A percentile compares a stretch with the other conserved stretches of the same genome.
Evolutionary conservation across 2,113 vertebrate species (phyloP).

Genomic region (Lipotes vexillifer): DNA sequence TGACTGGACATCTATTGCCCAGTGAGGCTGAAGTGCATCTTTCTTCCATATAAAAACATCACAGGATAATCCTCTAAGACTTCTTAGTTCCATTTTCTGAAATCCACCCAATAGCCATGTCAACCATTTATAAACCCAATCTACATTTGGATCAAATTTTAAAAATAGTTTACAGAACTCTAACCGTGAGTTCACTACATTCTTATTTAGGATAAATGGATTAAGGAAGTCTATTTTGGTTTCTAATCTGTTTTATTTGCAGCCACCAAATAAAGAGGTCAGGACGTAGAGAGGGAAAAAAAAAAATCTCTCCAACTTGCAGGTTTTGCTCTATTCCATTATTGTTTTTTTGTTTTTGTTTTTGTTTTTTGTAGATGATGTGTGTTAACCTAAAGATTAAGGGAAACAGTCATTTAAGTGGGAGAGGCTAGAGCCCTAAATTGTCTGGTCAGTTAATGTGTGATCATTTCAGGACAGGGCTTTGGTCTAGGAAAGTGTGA

Average conservation of each 20-base stretch:
- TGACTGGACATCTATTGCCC: neutral
- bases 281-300: neutral
- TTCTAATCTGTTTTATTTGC: neutral
- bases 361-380: neutral
- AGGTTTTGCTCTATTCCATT: neutral
- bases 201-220: neutral
- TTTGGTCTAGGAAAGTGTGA: neutral
- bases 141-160: neutral
- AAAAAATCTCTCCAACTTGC: neutral
- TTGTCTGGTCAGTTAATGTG: fast-evolving
- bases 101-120: neutral
- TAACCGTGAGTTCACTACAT: neutral
- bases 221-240: neutral
- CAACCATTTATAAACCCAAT: neutral
- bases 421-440: neutral
- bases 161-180: neutral
- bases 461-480: neutral
- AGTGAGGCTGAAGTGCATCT: neutral
- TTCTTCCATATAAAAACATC: neutral
- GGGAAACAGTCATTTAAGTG: neutral
- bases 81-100: neutral
- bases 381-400: neutral
- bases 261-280: neutral
- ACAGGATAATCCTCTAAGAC: neutral
- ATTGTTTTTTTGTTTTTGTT: neutral